Evolutionary conservation across 2,888 invertebrate genomes (phyloP).

Genomic region (Melieria picta): DNA sequence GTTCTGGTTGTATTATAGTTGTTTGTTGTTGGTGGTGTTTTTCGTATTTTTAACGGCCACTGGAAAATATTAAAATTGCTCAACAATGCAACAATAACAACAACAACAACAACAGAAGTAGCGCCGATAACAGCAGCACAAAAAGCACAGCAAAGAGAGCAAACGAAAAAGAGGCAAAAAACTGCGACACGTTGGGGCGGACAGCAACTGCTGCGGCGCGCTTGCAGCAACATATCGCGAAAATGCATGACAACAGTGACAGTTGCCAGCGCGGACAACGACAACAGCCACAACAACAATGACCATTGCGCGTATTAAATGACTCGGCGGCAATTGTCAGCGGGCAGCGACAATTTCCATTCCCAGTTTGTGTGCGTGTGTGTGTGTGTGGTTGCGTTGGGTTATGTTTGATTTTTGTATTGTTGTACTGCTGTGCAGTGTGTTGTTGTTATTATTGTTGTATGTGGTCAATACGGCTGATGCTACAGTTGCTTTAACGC

Average conservation of each 20-base stretch:
- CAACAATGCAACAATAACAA: not conserved
- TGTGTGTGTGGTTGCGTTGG: slow-evolving; percentile 5
- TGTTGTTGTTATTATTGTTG: slow-evolving; percentile 17
- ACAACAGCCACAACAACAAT: slow-evolving; percentile 36
- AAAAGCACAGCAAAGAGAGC: not conserved
- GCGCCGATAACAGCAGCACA: not conserved
- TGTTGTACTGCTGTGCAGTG: not conserved
- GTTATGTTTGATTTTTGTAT: slow-evolving; percentile 2
- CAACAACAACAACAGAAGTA: not conserved
- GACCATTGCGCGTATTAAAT: slow-evolving; percentile 12
- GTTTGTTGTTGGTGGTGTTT: too few species aligned
- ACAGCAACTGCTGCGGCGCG: slow-evolving; percentile 3
- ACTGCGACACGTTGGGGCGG: slow-evolving; percentile 4
- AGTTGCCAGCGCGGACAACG: slow-evolving; percentile 39
- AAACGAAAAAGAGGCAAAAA: not conserved
- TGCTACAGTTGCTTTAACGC: not conserved
- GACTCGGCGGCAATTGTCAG: slow-evolving; percentile 15
- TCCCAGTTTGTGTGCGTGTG: slow-evolving; percentile 15
- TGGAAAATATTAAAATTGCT: not conserved
- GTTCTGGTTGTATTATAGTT: too few species aligned
- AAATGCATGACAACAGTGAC: slow-evolving; percentile 24
- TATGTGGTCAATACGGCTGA: slow-evolving; percentile 4
- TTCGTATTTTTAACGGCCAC: too few species aligned
- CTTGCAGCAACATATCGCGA: slow-evolving; percentile 1
- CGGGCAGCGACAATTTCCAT: not conserved